These are phyloP conservation scores for Heliconius ethilla DNA, from an alignment of 2,888 invertebrate species.

Conservation along the genomic window DNA sequence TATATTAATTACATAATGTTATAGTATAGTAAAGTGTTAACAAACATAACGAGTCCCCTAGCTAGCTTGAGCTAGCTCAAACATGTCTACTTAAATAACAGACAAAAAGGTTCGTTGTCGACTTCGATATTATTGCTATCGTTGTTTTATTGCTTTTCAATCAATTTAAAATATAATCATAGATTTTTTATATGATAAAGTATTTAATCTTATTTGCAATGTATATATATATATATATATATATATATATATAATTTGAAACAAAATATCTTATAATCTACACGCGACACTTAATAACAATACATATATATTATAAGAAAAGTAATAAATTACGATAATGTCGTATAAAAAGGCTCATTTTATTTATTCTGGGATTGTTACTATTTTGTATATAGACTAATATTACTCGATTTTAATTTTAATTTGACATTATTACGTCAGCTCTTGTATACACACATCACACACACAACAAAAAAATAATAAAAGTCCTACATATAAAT, in stretches of 20 bases:
- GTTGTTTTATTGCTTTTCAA: slow-evolving; percentile 59
- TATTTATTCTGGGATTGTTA: not conserved
- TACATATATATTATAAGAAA: slow-evolving; percentile 27
- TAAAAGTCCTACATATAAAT: not conserved
- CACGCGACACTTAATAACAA: slow-evolving; percentile 10
- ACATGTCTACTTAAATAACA: slow-evolving; percentile 43
- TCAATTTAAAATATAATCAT: slow-evolving; percentile 50
- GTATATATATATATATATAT: slow-evolving; percentile 20
- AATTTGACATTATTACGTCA: not conserved
- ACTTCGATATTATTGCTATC: slow-evolving; percentile 64
- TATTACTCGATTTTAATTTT: not conserved
- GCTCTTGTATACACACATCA: not conserved
- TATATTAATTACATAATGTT: slow-evolving; percentile 19
- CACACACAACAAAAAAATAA: not conserved
- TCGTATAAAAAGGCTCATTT: not conserved
- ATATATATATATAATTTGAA: slow-evolving; percentile 19
- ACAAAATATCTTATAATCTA: slow-evolving; percentile 28
- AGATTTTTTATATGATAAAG: slow-evolving; percentile 23
- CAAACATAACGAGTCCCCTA: slow-evolving; percentile 26
- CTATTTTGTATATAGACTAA: not conserved
- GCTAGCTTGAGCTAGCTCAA: slow-evolving; percentile 9
- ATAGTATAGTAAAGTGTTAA: not conserved
- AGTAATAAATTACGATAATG: slow-evolving; percentile 23
- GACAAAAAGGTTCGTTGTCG: slow-evolving; percentile 70
- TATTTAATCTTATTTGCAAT: slow-evolving; percentile 16